Percentiles rank a stretch among this genome's conserved stretches.
Conservation (phyloP, 2,113 vertebrate genomes). For the Colius striatus region DNA sequence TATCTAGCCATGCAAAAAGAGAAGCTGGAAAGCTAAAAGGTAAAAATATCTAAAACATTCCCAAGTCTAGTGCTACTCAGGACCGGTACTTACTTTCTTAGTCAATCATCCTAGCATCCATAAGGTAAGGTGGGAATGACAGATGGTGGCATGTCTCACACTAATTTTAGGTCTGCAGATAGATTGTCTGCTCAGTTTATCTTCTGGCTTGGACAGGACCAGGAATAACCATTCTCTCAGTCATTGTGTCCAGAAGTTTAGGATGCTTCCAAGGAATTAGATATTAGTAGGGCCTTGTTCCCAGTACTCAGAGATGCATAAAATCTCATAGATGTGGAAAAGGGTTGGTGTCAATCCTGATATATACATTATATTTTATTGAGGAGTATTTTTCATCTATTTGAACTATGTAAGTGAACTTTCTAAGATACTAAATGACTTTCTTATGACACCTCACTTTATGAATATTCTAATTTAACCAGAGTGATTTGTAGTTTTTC, state of each 20-base stretch:
- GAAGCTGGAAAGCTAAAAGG: background rate
- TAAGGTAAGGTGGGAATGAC: constrained; percentile 27
- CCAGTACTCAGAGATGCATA: background rate
- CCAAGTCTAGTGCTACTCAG: background rate
- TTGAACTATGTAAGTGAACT: constrained; percentile 50
- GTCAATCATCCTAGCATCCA: background rate
- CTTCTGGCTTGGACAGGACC: background rate
- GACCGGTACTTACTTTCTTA: background rate
- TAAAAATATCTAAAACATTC: background rate
- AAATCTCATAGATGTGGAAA: background rate
- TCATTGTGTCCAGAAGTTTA: background rate
- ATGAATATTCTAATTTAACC: constrained; percentile 73
- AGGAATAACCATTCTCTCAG: background rate
- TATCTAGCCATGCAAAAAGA: background rate
- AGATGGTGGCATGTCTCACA: constrained; percentile 19
- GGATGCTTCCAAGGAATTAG: background rate
- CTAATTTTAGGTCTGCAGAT: constrained; percentile 27
- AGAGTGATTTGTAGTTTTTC: constrained; percentile 55
- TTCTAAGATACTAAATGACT: constrained; percentile 43
- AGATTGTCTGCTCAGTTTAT: background rate
- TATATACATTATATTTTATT: background rate
- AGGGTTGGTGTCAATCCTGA: constrained; percentile 20
- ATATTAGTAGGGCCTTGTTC: background rate
- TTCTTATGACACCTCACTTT: constrained; percentile 45
- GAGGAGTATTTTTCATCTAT: constrained; percentile 43